phyloP scores from a whole-genome alignment of 2,797 vertebrate genomes.

The Lagodon rhomboides region DNA sequence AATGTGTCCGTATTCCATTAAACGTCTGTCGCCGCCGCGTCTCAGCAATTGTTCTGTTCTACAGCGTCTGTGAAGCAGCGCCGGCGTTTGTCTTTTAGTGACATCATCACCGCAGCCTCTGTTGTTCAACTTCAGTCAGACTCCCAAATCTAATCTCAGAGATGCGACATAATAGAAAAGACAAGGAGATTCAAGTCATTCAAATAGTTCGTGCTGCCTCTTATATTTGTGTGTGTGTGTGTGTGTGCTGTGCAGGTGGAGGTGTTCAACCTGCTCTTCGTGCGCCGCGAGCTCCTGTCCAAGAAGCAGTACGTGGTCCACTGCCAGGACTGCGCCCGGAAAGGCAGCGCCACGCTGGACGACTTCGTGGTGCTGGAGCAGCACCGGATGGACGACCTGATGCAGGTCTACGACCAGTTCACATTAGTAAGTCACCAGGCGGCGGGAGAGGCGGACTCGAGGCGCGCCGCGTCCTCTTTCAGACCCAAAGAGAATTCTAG shows the following conservation, averaged over 20 bases:
- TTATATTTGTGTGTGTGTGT: not conserved
- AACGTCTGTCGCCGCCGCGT: conserved; percentile 28
- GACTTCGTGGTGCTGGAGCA: conserved; percentile 99
- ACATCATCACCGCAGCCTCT: conserved; percentile 12
- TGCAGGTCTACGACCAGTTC: conserved; percentile 99
- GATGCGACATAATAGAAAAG: too few species aligned
- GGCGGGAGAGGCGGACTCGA: too few species aligned
- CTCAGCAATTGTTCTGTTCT: conserved; percentile 20
- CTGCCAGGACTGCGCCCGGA: conserved; percentile 98
- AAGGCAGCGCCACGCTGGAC: conserved; percentile 93
- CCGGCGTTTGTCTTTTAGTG: conserved; percentile 19
- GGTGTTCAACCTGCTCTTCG: conserved; percentile 98
- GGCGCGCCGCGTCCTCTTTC: not conserved
- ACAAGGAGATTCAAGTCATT: not conserved
- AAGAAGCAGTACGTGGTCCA: conserved; percentile 95
- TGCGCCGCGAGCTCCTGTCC: conserved; percentile 96
- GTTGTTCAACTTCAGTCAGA: conserved; percentile 3
- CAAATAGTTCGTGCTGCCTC: not conserved
- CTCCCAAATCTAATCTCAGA: not conserved
- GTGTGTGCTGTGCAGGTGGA: conserved; percentile 88
- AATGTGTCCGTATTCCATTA: conserved; percentile 24
- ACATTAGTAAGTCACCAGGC: conserved; percentile 92
- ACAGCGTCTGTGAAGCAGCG: conserved; percentile 20
- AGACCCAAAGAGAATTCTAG: not conserved
- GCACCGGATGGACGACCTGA: conserved; percentile 97